Base-by-base conservation (phyloP, 2,888 invertebrate genomes). In the Apocheima hispidaria region DNA sequence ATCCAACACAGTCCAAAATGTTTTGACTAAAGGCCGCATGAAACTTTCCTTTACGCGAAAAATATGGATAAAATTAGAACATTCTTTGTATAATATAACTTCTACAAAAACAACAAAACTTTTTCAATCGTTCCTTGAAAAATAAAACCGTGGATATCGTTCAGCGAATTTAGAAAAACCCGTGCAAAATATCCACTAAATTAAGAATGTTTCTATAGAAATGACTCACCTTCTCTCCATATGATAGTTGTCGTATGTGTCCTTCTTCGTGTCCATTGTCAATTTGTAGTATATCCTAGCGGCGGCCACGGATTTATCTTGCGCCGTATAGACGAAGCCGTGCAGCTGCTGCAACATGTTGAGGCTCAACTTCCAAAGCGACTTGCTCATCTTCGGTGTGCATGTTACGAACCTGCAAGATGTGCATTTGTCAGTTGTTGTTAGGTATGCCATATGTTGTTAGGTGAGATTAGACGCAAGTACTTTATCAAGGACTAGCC, bases 331-430 rank as follows among this genome's bases (percentile, higher is more conserved):
- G 71, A 92, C 68, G 79, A 92, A 90, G 1, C 84, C 88, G 66
- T 92, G 92, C 5, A 93, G 75, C 70, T 93, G 93, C 28, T 89
- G 83, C 36, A 92, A 65, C 44, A 92, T 50, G 60, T 77, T 82
- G 69, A 83, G 73, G 63, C 91, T 91, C 40, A 93, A 74, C 66
- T 82, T 81, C 92, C 93, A 89, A 20, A 95, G 70, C 44, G 95
- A 94, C 74, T 93, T 95, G 73, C 95, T 94, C 86, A 96, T 92
- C 78, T 95, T 94, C 0, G 97, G 97, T 2, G 95, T 94, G 81
- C 95, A 94, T 66, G 94, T 88, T 78, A 96, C 92, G 69, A 96
- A 94, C 82, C 96, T 97, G 87, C 10, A 58, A 58, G 20, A 7
- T 12, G 14, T 7, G 9, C 1, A n/a, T 3, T 9, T 10, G 26